Base-by-base conservation (phyloP, 2,113 vertebrate species). In the Epinephelus fuscoguttatus region DNA sequence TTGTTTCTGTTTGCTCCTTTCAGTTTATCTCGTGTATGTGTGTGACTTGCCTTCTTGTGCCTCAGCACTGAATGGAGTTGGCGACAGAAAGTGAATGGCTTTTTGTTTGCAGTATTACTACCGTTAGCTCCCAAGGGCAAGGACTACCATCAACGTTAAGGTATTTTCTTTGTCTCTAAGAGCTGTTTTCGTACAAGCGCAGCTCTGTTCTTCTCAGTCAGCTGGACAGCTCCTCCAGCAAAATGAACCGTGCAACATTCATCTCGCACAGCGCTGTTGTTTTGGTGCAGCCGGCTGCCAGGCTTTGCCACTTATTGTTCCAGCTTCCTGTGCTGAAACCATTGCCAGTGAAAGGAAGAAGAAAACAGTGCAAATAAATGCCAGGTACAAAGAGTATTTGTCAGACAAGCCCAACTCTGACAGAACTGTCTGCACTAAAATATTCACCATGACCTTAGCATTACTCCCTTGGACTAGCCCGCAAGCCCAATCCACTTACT, bases 51-150 rank as follows among this genome's bases (percentile, higher is more conserved):
- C 7, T 37, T 67, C 12, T 25, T 27, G n/a, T 61, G 30, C 30
- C 55, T 52, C 30, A 42, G 78, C 30, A 12, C 57, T 76, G 66
- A 75, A 68, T 49, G 2, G 23, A 40, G 60, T 25, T 69, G 23
- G 27, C 70, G 75, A 30, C 53, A 40, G 60, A 72, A 70, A 80
- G 64, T 61, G 66, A 89, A 87, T 52, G 82, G 61, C 37, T 33
- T 71, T 84, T 80, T 80, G 59, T 82, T 59, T 89, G 82, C 70
- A 69, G 52, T n/a, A 70, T 59, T 83, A 77, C 74, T 15, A 21
- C 19, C 1, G 21, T 70, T 62, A 27, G 50, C n/a, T 81, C 64
- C 59, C 50, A 56, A 45, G 71, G 69, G 50, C 56, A 71, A 59
- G n/a, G 55, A 67, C 57, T 49, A 67, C 57, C 68, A 80, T 66